Conservation (phyloP, 2,888 invertebrate species). For the Lamellibrachia columna region DNA sequence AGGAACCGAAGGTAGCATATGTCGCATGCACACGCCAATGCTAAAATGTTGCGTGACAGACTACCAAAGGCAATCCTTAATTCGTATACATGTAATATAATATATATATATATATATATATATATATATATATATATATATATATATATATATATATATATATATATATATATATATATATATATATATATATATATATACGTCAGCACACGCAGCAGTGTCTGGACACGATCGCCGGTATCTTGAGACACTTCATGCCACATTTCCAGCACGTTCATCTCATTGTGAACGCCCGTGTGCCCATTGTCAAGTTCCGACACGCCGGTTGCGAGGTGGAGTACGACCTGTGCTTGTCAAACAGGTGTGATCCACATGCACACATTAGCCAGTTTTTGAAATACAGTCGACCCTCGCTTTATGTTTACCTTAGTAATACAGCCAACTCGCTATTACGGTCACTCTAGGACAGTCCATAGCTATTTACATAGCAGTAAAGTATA, state of each 20-base stretch:
- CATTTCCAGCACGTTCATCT: conserved; percentile 73
- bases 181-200: conserved; percentile 49
- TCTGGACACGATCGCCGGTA: conserved; percentile 78
- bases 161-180: conserved; percentile 76
- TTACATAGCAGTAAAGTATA: no score
- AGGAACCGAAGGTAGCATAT: neutral
- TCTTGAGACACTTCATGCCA: conserved; percentile 79
- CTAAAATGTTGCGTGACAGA: neutral
- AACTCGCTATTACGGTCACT: no score
- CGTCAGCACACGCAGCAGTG: conserved; percentile 76
- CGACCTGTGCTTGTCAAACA: conserved; percentile 83
- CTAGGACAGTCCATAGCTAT: no score
- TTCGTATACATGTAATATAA: no score
- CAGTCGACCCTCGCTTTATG: no score
- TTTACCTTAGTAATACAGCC: no score
- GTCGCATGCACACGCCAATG: neutral
- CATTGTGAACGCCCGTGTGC: conserved; percentile 86
- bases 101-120: no score
- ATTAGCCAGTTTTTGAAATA: no score
- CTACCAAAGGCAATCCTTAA: no score
- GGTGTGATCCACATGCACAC: conserved; percentile 72
- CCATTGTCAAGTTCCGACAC: conserved; percentile 86
- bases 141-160: no score
- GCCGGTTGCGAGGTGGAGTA: conserved; percentile 81
- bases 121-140: neutral